Evolutionary conservation across 2,113 vertebrate genomes (phyloP).

Genomic region (Boleophthalmus pectinirostris): DNA sequence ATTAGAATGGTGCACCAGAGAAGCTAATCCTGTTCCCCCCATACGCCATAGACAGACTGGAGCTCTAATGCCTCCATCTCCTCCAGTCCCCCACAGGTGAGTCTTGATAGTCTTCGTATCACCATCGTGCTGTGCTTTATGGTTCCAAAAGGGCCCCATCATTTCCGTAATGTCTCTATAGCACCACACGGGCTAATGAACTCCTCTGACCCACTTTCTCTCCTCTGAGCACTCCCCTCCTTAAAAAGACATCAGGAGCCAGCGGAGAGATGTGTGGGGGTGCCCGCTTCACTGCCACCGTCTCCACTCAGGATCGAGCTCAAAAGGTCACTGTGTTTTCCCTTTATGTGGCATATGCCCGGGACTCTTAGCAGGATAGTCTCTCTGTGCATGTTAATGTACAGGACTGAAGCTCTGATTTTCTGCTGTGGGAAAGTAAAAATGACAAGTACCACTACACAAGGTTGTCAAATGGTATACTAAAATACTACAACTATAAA

Average conservation of each 20-base stretch:
- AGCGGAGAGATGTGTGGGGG: slow-evolving; percentile 14
- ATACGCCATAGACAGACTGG: neutral
- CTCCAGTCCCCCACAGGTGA: slow-evolving; percentile 5
- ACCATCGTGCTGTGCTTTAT: slow-evolving; percentile 17
- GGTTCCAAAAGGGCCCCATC: slow-evolving; percentile 13
- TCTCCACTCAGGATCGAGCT: slow-evolving; percentile 35
- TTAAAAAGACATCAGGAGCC: slow-evolving; percentile 19
- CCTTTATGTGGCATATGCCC: slow-evolving; percentile 40
- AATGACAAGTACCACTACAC: too few relatives aligned
- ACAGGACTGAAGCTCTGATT: neutral
- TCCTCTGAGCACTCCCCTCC: neutral
- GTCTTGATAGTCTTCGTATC: neutral
- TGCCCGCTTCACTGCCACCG: slow-evolving; percentile 1
- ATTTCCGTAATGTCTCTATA: slow-evolving; percentile 1
- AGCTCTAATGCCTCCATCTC: neutral
- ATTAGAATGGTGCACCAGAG: neutral
- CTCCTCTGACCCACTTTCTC: slow-evolving; percentile 7
- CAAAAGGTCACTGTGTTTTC: slow-evolving; percentile 47
- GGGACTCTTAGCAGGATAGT: neutral
- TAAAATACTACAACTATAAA: too few relatives aligned
- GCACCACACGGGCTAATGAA: slow-evolving; percentile 17
- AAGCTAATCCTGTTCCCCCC: neutral
- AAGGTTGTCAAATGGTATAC: too few relatives aligned
- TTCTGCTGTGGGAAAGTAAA: neutral
- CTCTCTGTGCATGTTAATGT: slow-evolving; percentile 10